Percentiles rank a stretch among this genome's conserved stretches.
phyloP scores from a whole-genome alignment of 2,888 invertebrate species.

The Cephalotes varians region DNA sequence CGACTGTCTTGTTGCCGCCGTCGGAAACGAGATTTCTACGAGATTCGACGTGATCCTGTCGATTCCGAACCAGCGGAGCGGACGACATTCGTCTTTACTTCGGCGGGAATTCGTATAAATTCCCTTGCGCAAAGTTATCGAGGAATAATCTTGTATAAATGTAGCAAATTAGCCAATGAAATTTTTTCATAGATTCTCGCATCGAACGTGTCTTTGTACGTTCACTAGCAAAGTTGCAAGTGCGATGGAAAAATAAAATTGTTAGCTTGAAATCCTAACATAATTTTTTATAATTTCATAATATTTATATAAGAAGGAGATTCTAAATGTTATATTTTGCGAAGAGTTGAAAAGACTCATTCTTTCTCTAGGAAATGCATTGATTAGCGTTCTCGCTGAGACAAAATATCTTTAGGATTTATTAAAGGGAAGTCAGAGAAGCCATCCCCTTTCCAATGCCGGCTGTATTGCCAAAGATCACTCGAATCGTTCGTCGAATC shows the following conservation, averaged over 20 bases:
- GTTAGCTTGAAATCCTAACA: background rate
- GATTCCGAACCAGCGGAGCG: slow-evolving; percentile 73
- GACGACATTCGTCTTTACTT: slow-evolving; percentile 59
- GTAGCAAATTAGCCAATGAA: background rate
- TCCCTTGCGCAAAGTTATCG: slow-evolving; percentile 53
- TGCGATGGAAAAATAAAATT: background rate
- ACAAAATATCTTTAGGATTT: background rate
- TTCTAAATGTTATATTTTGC: background rate
- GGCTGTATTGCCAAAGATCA: background rate
- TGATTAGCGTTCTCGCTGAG: background rate
- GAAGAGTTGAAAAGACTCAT: background rate
- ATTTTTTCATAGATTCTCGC: background rate
- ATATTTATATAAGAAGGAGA: background rate
- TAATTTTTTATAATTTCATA: background rate
- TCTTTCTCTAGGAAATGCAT: background rate
- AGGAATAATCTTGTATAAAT: slow-evolving; percentile 34
- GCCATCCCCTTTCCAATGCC: background rate
- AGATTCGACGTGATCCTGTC: slow-evolving; percentile 71
- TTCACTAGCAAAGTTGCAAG: background rate
- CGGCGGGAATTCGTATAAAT: slow-evolving; percentile 67
- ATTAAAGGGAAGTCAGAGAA: background rate
- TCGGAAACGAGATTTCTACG: slow-evolving; percentile 72
- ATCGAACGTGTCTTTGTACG: background rate
- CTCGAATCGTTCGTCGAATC: slow-evolving; percentile 46
- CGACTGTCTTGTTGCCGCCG: background rate